These are phyloP conservation scores for Xiphophorus birchmanni DNA, from an alignment of 2,797 vertebrate species.

Conservation along the genomic window DNA sequence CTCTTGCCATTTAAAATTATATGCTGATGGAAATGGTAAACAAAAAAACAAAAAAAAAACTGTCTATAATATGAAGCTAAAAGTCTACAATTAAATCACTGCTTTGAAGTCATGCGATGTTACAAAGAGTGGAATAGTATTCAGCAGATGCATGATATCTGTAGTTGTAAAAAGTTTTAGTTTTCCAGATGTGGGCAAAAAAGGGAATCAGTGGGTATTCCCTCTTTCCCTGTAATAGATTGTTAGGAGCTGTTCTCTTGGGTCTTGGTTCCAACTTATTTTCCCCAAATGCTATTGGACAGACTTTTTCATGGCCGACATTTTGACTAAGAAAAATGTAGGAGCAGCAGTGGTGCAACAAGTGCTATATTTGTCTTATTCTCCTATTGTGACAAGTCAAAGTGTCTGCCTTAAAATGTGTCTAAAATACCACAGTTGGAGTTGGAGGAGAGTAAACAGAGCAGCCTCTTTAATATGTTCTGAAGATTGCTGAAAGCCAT, in stretches of 20 bases:
- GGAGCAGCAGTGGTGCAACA: background rate
- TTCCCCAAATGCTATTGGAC: background rate
- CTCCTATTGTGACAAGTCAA: background rate
- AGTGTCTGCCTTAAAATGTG: background rate
- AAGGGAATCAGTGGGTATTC: background rate
- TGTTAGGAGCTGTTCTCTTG: background rate
- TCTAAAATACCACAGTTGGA: background rate
- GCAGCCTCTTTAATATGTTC: background rate
- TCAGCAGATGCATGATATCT: background rate
- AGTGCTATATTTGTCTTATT: background rate
- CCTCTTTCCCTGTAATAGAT: background rate
- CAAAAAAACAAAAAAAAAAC: background rate
- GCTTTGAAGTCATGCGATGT: background rate
- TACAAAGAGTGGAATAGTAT: background rate
- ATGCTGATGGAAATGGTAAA: background rate
- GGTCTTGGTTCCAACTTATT: background rate
- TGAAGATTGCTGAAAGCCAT: background rate
- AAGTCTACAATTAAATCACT: background rate
- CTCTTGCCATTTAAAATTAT: background rate
- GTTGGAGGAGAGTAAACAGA: background rate
- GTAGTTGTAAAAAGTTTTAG: background rate
- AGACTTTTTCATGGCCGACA: background rate
- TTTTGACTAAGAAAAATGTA: conserved; percentile 1
- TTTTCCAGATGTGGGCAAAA: background rate
- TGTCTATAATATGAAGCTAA: background rate